Evolutionary conservation across 2,797 vertebrate genomes (phyloP).

Genomic region (Hypotaenidia okinawae): DNA sequence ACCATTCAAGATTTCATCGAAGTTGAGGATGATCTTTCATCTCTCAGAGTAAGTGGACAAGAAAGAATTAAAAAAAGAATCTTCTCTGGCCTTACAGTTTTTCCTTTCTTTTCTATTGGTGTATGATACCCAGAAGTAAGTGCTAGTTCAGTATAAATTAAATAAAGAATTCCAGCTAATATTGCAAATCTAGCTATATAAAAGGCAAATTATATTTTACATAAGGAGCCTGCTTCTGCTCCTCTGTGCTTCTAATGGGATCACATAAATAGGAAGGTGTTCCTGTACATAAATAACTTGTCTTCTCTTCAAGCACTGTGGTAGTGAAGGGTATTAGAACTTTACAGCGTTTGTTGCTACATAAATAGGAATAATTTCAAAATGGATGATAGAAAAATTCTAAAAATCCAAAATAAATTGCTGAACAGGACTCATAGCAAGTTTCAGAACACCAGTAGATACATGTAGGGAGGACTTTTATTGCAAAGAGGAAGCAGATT

Average conservation of each 20-base stretch:
- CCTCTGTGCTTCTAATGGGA: background rate
- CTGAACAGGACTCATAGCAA: background rate
- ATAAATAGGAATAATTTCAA: background rate
- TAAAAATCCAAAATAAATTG: background rate
- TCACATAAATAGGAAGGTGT: background rate
- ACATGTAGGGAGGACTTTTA: background rate
- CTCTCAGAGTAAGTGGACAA: conserved; percentile 81
- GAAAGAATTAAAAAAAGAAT: background rate
- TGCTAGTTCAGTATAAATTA: background rate
- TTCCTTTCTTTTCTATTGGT: background rate
- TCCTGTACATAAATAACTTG: accelerated
- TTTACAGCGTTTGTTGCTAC: background rate
- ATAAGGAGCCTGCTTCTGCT: background rate
- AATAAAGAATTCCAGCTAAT: background rate
- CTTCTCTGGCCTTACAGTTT: background rate
- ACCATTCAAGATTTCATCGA: conserved; percentile 90
- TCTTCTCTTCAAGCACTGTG: background rate
- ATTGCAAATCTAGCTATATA: background rate
- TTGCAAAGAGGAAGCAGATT: background rate
- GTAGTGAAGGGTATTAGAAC: accelerated
- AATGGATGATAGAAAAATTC: background rate
- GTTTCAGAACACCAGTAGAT: background rate
- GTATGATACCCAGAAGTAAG: background rate
- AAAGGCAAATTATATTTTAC: background rate
- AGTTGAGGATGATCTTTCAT: conserved; percentile 86